Evolutionary conservation across 2,113 vertebrate genomes (phyloP).

Genomic region (Serinus canaria): DNA sequence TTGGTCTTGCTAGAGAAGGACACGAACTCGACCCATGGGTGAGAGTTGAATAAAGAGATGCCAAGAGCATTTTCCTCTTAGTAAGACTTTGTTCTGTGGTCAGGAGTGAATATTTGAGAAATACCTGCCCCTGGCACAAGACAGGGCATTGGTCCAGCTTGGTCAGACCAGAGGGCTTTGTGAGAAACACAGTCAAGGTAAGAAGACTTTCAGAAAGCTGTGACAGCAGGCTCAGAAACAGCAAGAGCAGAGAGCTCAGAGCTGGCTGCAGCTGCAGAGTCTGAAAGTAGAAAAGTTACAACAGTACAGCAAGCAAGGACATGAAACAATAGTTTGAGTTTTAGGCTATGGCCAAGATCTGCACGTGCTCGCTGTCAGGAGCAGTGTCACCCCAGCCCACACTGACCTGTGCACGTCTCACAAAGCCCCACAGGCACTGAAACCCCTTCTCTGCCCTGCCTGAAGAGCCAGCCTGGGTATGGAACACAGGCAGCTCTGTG

Average conservation of each 20-base stretch:
- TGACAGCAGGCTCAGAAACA: neutral
- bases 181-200: neutral
- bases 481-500: neutral
- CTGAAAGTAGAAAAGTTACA: neutral
- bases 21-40: neutral
- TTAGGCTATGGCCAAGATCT: neutral
- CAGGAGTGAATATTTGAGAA: neutral
- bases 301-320: neutral
- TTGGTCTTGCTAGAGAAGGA: neutral
- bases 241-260: neutral
- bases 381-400: accelerated
- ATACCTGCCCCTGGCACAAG: neutral
- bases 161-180: neutral
- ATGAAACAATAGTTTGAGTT: neutral
- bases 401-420: accelerated
- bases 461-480: neutral
- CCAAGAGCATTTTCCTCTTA: neutral
- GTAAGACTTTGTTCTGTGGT: neutral
- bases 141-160: accelerated
- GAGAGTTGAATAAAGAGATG: constrained; percentile 50
- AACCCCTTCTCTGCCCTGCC: neutral
- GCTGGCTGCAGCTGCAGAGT: neutral
- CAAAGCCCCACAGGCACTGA: neutral
- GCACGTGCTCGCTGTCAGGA: neutral
- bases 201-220: neutral